phyloP scores from a whole-genome alignment of 2,797 vertebrate species.

The Miichthys miiuy region DNA sequence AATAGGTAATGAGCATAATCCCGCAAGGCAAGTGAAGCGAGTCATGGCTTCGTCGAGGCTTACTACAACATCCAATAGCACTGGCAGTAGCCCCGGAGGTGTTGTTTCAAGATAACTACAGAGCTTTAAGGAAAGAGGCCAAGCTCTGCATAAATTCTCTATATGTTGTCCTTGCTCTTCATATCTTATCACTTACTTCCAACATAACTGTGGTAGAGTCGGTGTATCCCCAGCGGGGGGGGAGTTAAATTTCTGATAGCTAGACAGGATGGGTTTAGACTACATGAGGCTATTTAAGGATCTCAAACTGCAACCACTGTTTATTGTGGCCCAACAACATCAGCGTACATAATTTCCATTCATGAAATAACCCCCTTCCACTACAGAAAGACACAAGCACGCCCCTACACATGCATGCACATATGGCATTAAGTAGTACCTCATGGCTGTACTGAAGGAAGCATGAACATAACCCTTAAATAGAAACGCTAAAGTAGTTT shows the following conservation, averaged over 20 bases:
- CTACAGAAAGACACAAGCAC: slow-evolving; percentile 20
- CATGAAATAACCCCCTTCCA: slow-evolving; percentile 54
- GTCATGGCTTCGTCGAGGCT: slow-evolving; percentile 62
- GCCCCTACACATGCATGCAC: slow-evolving; percentile 30
- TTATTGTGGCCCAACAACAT: slow-evolving; percentile 61
- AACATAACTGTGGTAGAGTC: slow-evolving; percentile 47
- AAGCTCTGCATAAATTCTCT: slow-evolving; percentile 64
- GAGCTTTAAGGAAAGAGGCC: slow-evolving; percentile 57
- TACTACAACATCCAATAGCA: slow-evolving; percentile 64
- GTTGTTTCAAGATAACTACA: slow-evolving; percentile 69
- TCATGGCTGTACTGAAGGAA: slow-evolving; percentile 45
- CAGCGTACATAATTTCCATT: slow-evolving; percentile 65
- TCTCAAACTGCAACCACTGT: slow-evolving; percentile 60
- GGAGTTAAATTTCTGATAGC: slow-evolving; percentile 52
- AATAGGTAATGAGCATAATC: slow-evolving; percentile 79
- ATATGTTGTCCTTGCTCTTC: slow-evolving; percentile 48
- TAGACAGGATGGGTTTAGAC: slow-evolving; percentile 36
- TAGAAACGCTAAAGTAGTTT: slow-evolving; percentile 8
- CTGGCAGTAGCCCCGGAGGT: slow-evolving; percentile 62
- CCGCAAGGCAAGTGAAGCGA: slow-evolving; percentile 66
- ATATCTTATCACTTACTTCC: slow-evolving; percentile 65
- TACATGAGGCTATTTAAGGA: slow-evolving; percentile 57
- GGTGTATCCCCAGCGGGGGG: slow-evolving; percentile 34
- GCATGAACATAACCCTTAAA: slow-evolving; percentile 34
- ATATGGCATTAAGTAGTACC: slow-evolving; percentile 45